Percentiles rank a stretch among this genome's conserved stretches.
phyloP scores from a whole-genome alignment of 2,113 vertebrate genomes.

The Xyliphius kryptos region DNA sequence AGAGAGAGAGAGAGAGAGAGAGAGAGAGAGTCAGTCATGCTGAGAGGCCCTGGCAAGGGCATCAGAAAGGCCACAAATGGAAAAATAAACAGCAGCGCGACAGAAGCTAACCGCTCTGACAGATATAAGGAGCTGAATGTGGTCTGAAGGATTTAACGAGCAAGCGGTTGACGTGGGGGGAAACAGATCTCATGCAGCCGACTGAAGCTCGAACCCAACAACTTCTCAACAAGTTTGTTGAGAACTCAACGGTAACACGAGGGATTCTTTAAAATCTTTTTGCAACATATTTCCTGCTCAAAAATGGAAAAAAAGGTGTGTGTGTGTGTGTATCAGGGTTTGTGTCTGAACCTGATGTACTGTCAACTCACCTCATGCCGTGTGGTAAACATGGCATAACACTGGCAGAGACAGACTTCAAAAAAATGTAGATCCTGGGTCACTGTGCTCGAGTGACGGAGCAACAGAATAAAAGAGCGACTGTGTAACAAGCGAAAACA shows the following conservation, averaged over 20 bases:
- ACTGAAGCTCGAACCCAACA: too few relatives aligned
- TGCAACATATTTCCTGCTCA: constrained; percentile 19
- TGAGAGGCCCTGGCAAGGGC: constrained; percentile 8
- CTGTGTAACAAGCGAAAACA: not conserved
- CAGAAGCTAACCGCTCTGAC: constrained; percentile 23
- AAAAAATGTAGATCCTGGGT: too few relatives aligned
- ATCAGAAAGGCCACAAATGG: constrained; percentile 33
- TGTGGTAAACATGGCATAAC: too few relatives aligned
- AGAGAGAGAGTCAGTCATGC: constrained; percentile 29
- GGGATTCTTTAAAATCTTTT: constrained; percentile 42
- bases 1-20: constrained; percentile 37
- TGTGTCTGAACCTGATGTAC: too few relatives aligned
- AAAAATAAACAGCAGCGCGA: constrained; percentile 22
- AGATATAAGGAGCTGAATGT: constrained; percentile 32
- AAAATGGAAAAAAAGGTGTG: too few relatives aligned
- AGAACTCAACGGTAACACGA: constrained; percentile 39
- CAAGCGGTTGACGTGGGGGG: constrained; percentile 17
- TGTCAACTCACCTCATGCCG: too few relatives aligned
- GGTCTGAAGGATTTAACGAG: constrained; percentile 32
- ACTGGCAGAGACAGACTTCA: too few relatives aligned
- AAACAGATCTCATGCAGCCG: not conserved
- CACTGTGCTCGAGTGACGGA: too few relatives aligned
- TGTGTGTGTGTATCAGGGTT: too few relatives aligned
- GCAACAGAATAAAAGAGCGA: not conserved
- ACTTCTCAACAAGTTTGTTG: constrained; percentile 54